Evolutionary conservation across 2,888 invertebrate genomes (phyloP).

Genomic region (Eristalis arbustorum): DNA sequence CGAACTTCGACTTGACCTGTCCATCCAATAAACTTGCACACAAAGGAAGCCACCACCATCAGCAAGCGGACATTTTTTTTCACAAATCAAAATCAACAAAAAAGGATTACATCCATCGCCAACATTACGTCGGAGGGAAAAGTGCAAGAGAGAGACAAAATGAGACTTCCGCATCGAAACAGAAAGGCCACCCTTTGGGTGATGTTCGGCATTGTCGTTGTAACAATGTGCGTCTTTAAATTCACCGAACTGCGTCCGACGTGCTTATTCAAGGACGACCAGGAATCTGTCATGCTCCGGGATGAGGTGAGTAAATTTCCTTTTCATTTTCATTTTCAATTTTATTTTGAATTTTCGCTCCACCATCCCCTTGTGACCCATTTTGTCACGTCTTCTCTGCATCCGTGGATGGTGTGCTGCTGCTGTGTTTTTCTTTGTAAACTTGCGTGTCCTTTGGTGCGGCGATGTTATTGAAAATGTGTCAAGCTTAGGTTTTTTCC

Average conservation of each 20-base stretch:
- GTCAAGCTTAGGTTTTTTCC: slow-evolving; percentile 45
- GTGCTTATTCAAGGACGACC: slow-evolving; percentile 79
- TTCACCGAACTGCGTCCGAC: slow-evolving; percentile 79
- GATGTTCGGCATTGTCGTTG: slow-evolving; percentile 77
- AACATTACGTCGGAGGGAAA: slow-evolving; percentile 39
- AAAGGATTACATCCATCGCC: slow-evolving; percentile 40
- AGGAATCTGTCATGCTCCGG: slow-evolving; percentile 77
- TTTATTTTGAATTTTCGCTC: neutral
- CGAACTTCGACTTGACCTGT: slow-evolving; percentile 53
- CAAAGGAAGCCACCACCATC: slow-evolving; percentile 14
- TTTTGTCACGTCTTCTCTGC: neutral
- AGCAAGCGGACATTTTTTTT: neutral
- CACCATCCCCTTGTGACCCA: neutral
- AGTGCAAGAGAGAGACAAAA: slow-evolving; percentile 72
- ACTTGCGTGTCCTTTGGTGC: neutral
- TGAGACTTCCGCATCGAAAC: slow-evolving; percentile 80
- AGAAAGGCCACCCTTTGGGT: slow-evolving; percentile 79
- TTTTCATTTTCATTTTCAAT: slow-evolving; percentile 31
- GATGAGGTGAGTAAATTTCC: slow-evolving; percentile 77
- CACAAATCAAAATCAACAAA: neutral
- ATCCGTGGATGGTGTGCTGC: neutral
- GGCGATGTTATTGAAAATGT: slow-evolving; percentile 63
- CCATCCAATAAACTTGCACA: slow-evolving; percentile 41
- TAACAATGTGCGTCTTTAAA: slow-evolving; percentile 80
- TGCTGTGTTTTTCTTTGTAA: neutral